Conservation (phyloP, 2,888 invertebrate genomes). For the Acanthoscelides obtectus region DNA sequence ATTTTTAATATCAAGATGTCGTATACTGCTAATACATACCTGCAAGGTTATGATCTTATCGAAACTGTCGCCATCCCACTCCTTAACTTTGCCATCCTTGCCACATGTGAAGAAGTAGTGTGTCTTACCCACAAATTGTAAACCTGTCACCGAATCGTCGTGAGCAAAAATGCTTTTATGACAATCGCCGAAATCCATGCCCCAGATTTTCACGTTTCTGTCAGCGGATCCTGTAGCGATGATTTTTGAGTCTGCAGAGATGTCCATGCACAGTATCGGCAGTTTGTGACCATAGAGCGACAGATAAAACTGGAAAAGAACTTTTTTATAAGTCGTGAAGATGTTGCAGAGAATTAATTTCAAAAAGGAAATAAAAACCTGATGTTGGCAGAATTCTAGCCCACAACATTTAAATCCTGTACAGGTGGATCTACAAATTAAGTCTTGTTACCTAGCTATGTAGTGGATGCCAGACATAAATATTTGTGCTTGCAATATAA, state of each 20-base stretch:
- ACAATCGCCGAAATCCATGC: slow-evolving; percentile 98
- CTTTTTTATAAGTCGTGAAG: too few relatives aligned
- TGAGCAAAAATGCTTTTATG: slow-evolving; percentile 94
- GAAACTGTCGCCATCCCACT: slow-evolving; percentile 95
- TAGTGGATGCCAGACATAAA: too few relatives aligned
- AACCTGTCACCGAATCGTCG: slow-evolving; percentile 86
- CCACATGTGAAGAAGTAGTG: slow-evolving; percentile 92
- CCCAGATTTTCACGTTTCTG: slow-evolving; percentile 96
- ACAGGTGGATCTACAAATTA: too few relatives aligned
- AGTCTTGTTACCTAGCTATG: too few relatives aligned
- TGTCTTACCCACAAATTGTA: slow-evolving; percentile 86
- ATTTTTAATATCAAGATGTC: neutral
- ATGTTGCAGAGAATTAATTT: too few relatives aligned
- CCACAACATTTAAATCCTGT: too few relatives aligned
- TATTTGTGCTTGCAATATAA: too few relatives aligned
- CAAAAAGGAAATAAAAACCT: too few relatives aligned
- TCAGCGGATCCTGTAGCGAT: slow-evolving; percentile 95
- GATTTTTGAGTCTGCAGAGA: slow-evolving; percentile 80
- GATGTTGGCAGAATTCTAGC: too few relatives aligned
- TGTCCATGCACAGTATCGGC: slow-evolving; percentile 90
- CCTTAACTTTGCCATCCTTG: slow-evolving; percentile 90
- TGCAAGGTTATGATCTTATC: slow-evolving; percentile 84
- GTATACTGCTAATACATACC: slow-evolving; percentile 46
- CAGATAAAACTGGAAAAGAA: slow-evolving; percentile 75
- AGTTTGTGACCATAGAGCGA: slow-evolving; percentile 95